phyloP scores from a whole-genome alignment of 2,797 vertebrate species.

The Naso thynnoides region DNA sequence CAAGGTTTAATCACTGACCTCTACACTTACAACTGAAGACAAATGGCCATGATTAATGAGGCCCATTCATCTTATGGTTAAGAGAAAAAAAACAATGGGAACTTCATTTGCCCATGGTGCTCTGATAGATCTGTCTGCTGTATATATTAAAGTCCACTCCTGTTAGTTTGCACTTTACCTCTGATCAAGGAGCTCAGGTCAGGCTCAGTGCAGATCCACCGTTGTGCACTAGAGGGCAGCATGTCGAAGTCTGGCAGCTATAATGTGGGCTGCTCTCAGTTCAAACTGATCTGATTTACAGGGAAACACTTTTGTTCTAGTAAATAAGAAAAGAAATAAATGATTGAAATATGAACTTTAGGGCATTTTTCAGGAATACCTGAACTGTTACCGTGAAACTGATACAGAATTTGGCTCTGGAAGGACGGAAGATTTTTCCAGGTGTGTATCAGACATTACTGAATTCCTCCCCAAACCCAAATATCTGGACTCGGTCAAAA shows the following conservation, averaged over 20 bases:
- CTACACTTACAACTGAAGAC: slow-evolving; percentile 71
- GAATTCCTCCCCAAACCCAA: too few relatives aligned
- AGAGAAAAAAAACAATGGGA: slow-evolving; percentile 56
- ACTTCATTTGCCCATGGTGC: slow-evolving; percentile 42
- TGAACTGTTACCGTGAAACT: not conserved
- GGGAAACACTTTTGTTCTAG: slow-evolving; percentile 8
- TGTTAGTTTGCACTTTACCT: slow-evolving; percentile 41
- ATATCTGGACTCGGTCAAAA: too few relatives aligned
- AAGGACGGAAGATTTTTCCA: too few relatives aligned
- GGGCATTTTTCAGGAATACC: slow-evolving; percentile 18
- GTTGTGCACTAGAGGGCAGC: slow-evolving; percentile 70
- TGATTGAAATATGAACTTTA: not conserved
- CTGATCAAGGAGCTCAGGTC: slow-evolving; percentile 34
- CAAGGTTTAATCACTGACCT: slow-evolving; percentile 79
- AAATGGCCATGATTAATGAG: slow-evolving; percentile 78
- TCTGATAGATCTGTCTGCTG: slow-evolving; percentile 58
- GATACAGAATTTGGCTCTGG: too few relatives aligned
- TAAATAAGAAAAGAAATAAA: slow-evolving; percentile 2
- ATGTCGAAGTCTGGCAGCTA: slow-evolving; percentile 20
- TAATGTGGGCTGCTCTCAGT: not conserved
- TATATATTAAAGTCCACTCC: slow-evolving; percentile 46
- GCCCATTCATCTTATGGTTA: slow-evolving; percentile 66
- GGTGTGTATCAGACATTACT: too few relatives aligned
- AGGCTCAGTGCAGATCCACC: slow-evolving; percentile 31
- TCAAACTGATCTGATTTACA: slow-evolving; percentile 10